phyloP scores from a whole-genome alignment of 1,140 invertebrate genomes.

The Samia ricini region DNA sequence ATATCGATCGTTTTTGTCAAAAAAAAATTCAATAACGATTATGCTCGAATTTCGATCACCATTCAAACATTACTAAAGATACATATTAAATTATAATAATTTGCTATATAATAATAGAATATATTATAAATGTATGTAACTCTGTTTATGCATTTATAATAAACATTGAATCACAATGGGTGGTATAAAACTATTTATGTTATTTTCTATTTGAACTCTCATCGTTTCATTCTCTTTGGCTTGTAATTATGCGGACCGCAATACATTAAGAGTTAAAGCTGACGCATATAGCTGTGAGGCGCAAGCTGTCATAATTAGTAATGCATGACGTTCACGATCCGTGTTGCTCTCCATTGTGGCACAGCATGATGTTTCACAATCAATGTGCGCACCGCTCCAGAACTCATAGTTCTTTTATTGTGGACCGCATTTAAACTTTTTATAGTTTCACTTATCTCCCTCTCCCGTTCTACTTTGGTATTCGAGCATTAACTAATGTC shows the following conservation, averaged over 20 bases:
- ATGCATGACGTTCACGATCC: constrained; percentile 56
- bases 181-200: background rate
- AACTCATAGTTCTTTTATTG: constrained; percentile 49
- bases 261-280: background rate
- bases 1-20: too few relatives aligned
- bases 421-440: constrained; percentile 37
- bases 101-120: too few relatives aligned
- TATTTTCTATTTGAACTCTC: background rate
- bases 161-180: background rate
- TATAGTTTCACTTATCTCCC: constrained; percentile 36
- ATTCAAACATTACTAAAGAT: too few relatives aligned
- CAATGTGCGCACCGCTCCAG: constrained; percentile 44
- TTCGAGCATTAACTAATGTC: constrained; percentile 43
- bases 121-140: too few relatives aligned
- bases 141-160: too few relatives aligned
- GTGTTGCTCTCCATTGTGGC: constrained; percentile 59
- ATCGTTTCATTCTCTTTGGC: background rate
- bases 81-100: too few relatives aligned
- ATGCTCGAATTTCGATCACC: too few relatives aligned
- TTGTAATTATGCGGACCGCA: background rate
- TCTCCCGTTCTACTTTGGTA: constrained; percentile 28
- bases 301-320: constrained; percentile 37
- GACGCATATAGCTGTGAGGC: background rate
- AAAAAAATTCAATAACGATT: too few relatives aligned
- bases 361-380: constrained; percentile 60